Evolutionary conservation across 1,140 invertebrate species (phyloP), one percentile per base, ranked within the genome.

Genomic region (Danaus melanippus): DNA sequence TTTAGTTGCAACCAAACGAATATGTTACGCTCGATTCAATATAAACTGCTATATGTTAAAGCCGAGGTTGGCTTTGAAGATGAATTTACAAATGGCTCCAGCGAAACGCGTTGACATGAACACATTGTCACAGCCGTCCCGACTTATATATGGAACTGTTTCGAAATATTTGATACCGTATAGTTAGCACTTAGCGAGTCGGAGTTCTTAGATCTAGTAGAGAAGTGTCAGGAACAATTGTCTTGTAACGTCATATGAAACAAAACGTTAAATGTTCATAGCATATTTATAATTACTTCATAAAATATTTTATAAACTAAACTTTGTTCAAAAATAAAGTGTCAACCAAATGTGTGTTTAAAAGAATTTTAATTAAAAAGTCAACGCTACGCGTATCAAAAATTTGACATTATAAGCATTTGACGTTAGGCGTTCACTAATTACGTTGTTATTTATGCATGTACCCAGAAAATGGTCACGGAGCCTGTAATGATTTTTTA

Each of bases 401-500:
- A 71, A 70, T 71, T 69, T 61, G 66, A 67, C 69, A 76, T 67
- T 65, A 74, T 71, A 68, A 72, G 66, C 63, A 62, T 55, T 58
- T 58, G 21, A 58, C 65, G 68, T 71, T 68, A 59, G 63, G 65
- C 50, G 69, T 68, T 78, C 74, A 76, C 82, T 85, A 83, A 82
- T 83, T 76, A 79, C 62, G 58, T 67, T 75, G 67, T 72, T 68
- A 78, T 83, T 82, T 81, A 78, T 78, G 75, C 76, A 77, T 76
- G 67, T 73, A 77, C 67, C 67, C 17, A 21, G 56, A 46, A 61
- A 53, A 64, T 66, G 69, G 62, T 64, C 69, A 63, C 61, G 60
- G 55, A 71, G 47, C 12, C 63, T 77, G 75, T 81, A 83, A 84
- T 84, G 83, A 78, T 79, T 84, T 84, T 78, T 78, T 76, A 84